Evolutionary conservation across 2,888 invertebrate species (phyloP).

Genomic region (Amblyjoppa proteus): DNA sequence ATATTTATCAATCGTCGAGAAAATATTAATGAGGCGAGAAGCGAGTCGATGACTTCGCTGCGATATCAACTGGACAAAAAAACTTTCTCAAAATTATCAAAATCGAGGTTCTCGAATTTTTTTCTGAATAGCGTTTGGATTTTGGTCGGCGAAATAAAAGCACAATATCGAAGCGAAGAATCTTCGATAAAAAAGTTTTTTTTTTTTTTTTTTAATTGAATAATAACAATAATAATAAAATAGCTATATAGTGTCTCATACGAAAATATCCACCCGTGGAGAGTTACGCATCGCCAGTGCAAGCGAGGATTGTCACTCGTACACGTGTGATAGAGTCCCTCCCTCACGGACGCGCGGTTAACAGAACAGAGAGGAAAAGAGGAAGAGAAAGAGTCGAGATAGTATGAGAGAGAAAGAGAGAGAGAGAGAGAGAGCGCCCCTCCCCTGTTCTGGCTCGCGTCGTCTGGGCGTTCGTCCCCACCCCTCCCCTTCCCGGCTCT

Average conservation of each 20-base stretch:
- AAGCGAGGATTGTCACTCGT: not conserved
- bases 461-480: slow-evolving; percentile 45
- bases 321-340: not conserved
- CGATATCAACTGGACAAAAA: too few relatives aligned
- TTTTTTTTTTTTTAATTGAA: too few relatives aligned
- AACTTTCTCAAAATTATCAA: too few relatives aligned
- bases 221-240: not conserved
- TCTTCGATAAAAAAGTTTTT: too few relatives aligned
- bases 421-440: slow-evolving; percentile 15
- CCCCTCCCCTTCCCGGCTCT: slow-evolving; percentile 12
- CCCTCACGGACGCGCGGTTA: not conserved
- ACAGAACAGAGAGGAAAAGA: slow-evolving; percentile 20
- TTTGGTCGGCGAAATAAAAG: not conserved
- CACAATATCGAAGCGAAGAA: too few relatives aligned
- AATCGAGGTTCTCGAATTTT: too few relatives aligned
- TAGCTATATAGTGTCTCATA: not conserved
- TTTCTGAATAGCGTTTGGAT: too few relatives aligned
- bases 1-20: not conserved
- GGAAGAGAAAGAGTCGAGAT: slow-evolving; percentile 16
- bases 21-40: not conserved
- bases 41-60: not conserved
- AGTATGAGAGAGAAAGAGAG: slow-evolving; percentile 27
- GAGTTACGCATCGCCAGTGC: not conserved
- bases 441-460: slow-evolving; percentile 49
- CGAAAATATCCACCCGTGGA: not conserved